Evolutionary conservation across 2,113 vertebrate species (phyloP), one percentile per base, ranked within the genome.

Genomic region (Dromaius novaehollandiae): DNA sequence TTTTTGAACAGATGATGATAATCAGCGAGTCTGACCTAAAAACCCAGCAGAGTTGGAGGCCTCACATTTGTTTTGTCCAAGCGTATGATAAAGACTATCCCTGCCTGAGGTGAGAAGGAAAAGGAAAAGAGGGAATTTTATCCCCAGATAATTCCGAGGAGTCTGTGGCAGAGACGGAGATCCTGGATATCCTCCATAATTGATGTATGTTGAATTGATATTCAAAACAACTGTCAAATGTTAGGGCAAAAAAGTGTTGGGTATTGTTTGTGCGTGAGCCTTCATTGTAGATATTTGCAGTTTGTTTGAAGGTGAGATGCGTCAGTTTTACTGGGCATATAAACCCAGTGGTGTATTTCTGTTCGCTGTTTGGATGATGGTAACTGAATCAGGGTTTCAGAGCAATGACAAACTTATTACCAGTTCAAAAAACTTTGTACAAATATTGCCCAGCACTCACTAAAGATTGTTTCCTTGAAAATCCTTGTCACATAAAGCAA

Each of bases 141-240:
- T 77, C 25, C 53, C 34, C 16, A 74, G 8, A 4, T 38, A 73
- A 48, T 74, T 44, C 22, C 11, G 20, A 15, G 7, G 30, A 83
- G 21, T 38, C 36, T 46, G 32, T 25, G 46, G 34, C 21, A 58
- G 53, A 77, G 44, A 34, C 18, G 28, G 40, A 56, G 13, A 50
- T 77, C n/a, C 8, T 22, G 61, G 26, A 3, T 81, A 42, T 1
- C 75, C 1, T 58, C 13, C 3, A 0, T 63, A 63, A 28, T 0
- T 65, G 32, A n/a, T 74, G 5, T 5, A 38, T 38, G 38, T 38
- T 38, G 38, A 38, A 38, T 38, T 38, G 38, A 38, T 38, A 38
- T 38, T 38, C 38, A 38, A 38, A 38, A 38, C 38, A 38, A 38
- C 38, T 38, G 6, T 38, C 38, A 38, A 38, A 38, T 38, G 38